phyloP scores from a whole-genome alignment of 2,797 vertebrate genomes.

The Alfaro cultratus region DNA sequence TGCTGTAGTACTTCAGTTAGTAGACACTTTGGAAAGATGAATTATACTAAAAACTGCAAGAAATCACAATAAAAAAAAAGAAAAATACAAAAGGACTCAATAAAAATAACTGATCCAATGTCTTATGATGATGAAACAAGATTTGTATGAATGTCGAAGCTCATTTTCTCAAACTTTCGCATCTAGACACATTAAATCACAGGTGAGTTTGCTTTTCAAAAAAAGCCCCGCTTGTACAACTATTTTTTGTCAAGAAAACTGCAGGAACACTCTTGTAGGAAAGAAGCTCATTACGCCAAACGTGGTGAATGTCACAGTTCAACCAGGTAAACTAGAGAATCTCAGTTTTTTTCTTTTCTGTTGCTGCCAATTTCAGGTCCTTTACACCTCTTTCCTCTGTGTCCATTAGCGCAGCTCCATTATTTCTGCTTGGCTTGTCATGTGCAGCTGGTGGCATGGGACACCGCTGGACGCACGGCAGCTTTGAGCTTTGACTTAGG shows the following conservation, averaged over 20 bases:
- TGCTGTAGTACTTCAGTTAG: neutral
- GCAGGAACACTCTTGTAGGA: neutral
- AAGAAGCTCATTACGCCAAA: neutral
- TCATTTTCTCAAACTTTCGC: neutral
- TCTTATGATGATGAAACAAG: no score
- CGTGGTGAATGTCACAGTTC: conserved; percentile 18
- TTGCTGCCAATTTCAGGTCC: conserved; percentile 12
- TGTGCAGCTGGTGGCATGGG: conserved; percentile 13
- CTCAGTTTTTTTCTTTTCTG: conserved; percentile 3
- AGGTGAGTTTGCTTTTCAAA: neutral
- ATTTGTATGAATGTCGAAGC: no score
- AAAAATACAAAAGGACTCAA: no score
- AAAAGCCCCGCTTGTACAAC: neutral
- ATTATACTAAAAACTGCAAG: neutral
- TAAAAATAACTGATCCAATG: no score
- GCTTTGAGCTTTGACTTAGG: conserved; percentile 1
- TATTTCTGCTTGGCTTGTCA: conserved; percentile 44
- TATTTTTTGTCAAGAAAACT: neutral
- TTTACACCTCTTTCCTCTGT: conserved; percentile 25
- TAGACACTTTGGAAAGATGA: neutral
- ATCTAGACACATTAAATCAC: neutral
- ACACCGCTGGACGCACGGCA: conserved; percentile 4
- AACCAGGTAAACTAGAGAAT: conserved; percentile 27
- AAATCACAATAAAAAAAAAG: no score
- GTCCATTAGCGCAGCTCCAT: conserved; percentile 56